A percentile compares a stretch with the other conserved stretches of the same genome.
Conservation (phyloP, 2,888 invertebrate genomes). For the Glaucopsyche alexis region DNA sequence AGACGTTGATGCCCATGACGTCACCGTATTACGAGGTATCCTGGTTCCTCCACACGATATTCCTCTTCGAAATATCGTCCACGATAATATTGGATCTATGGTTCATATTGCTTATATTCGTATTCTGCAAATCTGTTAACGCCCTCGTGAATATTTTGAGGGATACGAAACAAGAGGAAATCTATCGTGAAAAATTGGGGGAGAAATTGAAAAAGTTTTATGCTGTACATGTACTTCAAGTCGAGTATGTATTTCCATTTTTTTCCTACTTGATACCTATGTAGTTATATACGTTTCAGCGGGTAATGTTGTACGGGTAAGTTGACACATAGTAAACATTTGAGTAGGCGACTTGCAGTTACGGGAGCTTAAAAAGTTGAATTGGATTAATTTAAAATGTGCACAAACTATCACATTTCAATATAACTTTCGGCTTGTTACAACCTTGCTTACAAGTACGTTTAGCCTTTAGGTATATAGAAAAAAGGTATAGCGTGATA, state of each 20-base stretch:
- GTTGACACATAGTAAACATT: neutral
- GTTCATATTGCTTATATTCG: conserved; percentile 54
- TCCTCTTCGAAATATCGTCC: conserved; percentile 48
- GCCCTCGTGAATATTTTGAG: conserved; percentile 46
- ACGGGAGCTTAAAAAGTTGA: neutral
- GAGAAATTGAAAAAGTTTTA: conserved; percentile 51
- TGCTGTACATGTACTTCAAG: conserved; percentile 47
- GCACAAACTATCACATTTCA: neutral
- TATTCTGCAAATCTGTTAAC: conserved; percentile 51
- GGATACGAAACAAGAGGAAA: conserved; percentile 38
- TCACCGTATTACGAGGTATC: conserved; percentile 58
- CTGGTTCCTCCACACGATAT: conserved; percentile 52
- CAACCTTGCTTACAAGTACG: too few species aligned
- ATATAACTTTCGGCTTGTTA: neutral
- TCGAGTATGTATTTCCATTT: conserved; percentile 48
- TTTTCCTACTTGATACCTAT: neutral
- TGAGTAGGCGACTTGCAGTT: neutral
- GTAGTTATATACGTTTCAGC: neutral
- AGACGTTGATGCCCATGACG: conserved; percentile 57
- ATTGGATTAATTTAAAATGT: neutral
- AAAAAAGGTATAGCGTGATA: too few species aligned
- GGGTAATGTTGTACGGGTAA: too few species aligned
- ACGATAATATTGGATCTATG: conserved; percentile 55
- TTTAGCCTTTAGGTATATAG: too few species aligned
- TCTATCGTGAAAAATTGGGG: conserved; percentile 50